These are phyloP conservation scores for honey bee (Apis mellifera) DNA, from an alignment of 1,140 invertebrate species.

Conservation along the genomic window Amel_HAv3.1 CM009944.2:1170001-1170500, in stretches of 20 bases:
- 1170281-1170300: too few species aligned
- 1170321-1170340: too few species aligned
- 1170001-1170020: constrained; percentile 39
- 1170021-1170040: background rate
- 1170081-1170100: background rate
- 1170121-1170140: constrained; percentile 14
- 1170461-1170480: too few species aligned
- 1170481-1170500: too few species aligned
- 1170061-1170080: constrained; percentile 32
- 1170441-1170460: too few species aligned
- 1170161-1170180: background rate
- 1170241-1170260: background rate
- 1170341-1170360: too few species aligned
- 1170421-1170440: too few species aligned
- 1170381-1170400: too few species aligned
- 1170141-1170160: background rate
- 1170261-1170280: background rate
- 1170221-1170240: background rate
- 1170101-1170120: constrained; percentile 8
- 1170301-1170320: too few species aligned
- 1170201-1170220: background rate
- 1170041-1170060: constrained; percentile 15
- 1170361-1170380: too few species aligned
- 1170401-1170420: too few species aligned
- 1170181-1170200: background rate